Percentiles rank a stretch among this genome's conserved stretches.
Conservation (phyloP, 2,888 invertebrate species). For the Acutogordius australiensis region DNA sequence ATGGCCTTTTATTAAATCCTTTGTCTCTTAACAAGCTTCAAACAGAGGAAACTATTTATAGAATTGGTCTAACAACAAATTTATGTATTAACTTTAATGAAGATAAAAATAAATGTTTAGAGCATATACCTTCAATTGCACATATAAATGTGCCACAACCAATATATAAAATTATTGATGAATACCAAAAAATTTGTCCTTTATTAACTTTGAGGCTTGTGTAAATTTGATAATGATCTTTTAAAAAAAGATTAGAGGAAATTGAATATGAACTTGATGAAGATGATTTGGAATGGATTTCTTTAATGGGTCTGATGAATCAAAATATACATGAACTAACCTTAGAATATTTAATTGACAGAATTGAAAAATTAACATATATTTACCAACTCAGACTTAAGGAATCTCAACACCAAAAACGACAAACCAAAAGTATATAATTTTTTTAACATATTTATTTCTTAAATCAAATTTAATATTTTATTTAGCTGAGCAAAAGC, state of each 20-base stretch:
- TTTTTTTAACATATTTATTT: not conserved
- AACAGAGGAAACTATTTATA: too few species aligned
- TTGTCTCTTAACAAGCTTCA: too few species aligned
- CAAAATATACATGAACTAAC: conserved; percentile 48
- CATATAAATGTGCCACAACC: not conserved
- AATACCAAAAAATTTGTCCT: not conserved
- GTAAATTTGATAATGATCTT: not conserved
- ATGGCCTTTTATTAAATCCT: too few species aligned
- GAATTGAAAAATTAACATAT: conserved; percentile 82
- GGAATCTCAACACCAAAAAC: too few species aligned
- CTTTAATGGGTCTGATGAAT: too few species aligned
- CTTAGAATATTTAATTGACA: conserved; percentile 79
- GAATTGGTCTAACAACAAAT: too few species aligned
- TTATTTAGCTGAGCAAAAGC: too few species aligned
- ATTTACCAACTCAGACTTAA: conserved; percentile 44
- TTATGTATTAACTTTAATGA: too few species aligned
- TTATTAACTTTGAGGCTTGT: not conserved
- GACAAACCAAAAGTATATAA: too few species aligned
- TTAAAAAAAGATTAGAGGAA: not conserved
- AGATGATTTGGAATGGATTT: conserved; percentile 60
- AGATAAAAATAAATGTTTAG: too few species aligned
- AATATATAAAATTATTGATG: conserved; percentile 1
- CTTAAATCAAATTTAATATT: too few species aligned
- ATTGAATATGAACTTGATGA: conserved; percentile 6
- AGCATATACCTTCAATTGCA: too few species aligned